A percentile compares a stretch with the other conserved stretches of the same genome.
These are phyloP conservation scores for Telmatherina bonti DNA, from an alignment of 2,797 vertebrate genomes.

Conservation along the genomic window DNA sequence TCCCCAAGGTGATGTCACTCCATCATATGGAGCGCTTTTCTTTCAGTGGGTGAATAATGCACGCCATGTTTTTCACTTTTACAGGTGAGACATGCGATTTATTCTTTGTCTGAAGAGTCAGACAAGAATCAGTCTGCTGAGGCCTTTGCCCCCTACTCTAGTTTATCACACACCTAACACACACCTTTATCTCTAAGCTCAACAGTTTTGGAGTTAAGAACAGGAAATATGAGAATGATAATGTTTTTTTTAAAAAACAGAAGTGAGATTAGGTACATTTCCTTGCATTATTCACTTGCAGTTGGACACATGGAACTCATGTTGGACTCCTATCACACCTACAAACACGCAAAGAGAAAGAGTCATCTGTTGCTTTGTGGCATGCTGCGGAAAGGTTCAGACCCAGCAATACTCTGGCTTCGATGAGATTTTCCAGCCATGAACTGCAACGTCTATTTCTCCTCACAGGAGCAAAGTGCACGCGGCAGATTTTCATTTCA, in stretches of 20 bases:
- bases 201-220: slow-evolving; percentile 21
- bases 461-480: slow-evolving; percentile 24
- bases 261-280: not conserved
- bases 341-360: not conserved
- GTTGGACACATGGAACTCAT: not conserved
- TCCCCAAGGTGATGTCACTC: slow-evolving; percentile 79
- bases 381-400: slow-evolving; percentile 14
- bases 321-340: not conserved
- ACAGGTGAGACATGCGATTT: slow-evolving; percentile 62
- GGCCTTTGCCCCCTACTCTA: slow-evolving; percentile 48
- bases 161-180: slow-evolving; percentile 47
- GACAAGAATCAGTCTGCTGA: slow-evolving; percentile 40
- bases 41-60: slow-evolving; percentile 65
- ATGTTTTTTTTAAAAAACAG: not conserved
- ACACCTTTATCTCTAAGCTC: slow-evolving; percentile 38
- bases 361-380: slow-evolving; percentile 56
- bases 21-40: slow-evolving; percentile 71
- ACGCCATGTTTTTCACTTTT: slow-evolving; percentile 66
- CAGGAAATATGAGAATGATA: not conserved
- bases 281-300: not conserved
- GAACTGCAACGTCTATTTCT: slow-evolving; percentile 21
- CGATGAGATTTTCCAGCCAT: slow-evolving; percentile 15
- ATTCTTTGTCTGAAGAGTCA: slow-evolving; percentile 52
- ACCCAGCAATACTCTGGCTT: slow-evolving; percentile 19
- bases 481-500: slow-evolving; percentile 69